Percentiles rank a stretch among this genome's conserved stretches.
Evolutionary conservation across 2,888 invertebrate genomes (phyloP).

Genomic region (Platycheirus rosarum): DNA sequence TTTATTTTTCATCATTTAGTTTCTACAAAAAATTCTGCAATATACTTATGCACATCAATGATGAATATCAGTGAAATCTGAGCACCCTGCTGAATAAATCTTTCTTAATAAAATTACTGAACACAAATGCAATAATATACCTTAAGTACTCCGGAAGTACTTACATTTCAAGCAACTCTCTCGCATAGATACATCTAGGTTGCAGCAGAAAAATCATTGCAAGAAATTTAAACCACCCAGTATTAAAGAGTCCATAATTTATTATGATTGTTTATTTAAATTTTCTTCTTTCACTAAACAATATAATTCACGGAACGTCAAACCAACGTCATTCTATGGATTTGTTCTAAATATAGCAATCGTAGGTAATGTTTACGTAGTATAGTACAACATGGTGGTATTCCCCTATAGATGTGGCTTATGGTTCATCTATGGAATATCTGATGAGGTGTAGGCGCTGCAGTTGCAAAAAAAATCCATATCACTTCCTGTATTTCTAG

Average conservation of each 20-base stretch:
- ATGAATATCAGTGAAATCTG: too few relatives aligned
- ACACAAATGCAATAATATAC: too few relatives aligned
- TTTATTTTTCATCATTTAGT: too few relatives aligned
- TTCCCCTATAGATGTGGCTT: too few relatives aligned
- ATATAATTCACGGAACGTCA: neutral
- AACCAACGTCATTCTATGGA: neutral
- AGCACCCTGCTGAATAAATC: too few relatives aligned
- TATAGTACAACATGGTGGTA: neutral
- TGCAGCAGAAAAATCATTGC: too few relatives aligned
- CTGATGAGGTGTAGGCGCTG: constrained; percentile 6
- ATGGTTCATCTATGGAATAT: neutral
- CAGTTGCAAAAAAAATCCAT: neutral
- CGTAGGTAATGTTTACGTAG: neutral
- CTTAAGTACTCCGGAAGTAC: too few relatives aligned
- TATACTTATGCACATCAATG: too few relatives aligned
- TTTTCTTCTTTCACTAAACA: neutral
- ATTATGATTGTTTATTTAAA: constrained; percentile 1
- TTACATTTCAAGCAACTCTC: too few relatives aligned
- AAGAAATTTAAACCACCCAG: constrained; percentile 10
- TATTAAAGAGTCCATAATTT: constrained; percentile 4
- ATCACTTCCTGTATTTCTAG: neutral
- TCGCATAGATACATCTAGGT: too few relatives aligned
- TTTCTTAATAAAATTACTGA: too few relatives aligned
- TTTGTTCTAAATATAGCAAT: constrained; percentile 4
- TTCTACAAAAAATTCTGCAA: too few relatives aligned